These are phyloP conservation scores for Standfussiana lucernea DNA, from an alignment of 2,888 invertebrate species.

Conservation along the genomic window DNA sequence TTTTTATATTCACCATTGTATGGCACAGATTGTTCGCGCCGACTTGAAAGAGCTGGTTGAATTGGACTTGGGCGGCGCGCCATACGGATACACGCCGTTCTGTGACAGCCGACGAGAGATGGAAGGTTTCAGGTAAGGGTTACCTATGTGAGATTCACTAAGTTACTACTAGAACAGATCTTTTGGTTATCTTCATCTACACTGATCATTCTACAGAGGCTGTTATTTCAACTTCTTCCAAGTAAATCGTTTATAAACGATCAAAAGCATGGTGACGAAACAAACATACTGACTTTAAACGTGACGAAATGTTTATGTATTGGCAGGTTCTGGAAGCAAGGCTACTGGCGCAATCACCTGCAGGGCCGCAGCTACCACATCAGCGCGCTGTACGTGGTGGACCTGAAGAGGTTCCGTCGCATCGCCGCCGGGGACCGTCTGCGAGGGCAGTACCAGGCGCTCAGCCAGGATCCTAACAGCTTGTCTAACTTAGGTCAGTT, in stretches of 20 bases:
- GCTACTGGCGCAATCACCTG: slow-evolving; percentile 99
- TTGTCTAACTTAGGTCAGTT: slow-evolving; percentile 96
- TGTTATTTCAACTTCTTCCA: neutral
- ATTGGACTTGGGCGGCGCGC: slow-evolving; percentile 97
- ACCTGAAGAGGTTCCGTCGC: slow-evolving; percentile 98
- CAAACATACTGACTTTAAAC: neutral
- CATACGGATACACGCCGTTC: slow-evolving; percentile 99
- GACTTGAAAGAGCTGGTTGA: slow-evolving; percentile 98
- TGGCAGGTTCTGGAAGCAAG: slow-evolving; percentile 98
- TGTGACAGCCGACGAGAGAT: slow-evolving; percentile 99
- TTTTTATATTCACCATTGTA: neutral
- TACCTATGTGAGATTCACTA: neutral
- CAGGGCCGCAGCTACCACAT: slow-evolving; percentile 98
- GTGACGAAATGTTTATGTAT: neutral
- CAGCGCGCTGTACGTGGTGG: slow-evolving; percentile 99
- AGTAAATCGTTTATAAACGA: neutral
- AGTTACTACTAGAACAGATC: neutral
- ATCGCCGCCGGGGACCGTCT: slow-evolving; percentile 99
- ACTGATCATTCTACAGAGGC: neutral
- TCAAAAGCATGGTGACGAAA: neutral
- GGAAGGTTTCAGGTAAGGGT: slow-evolving; percentile 96
- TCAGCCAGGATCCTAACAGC: slow-evolving; percentile 99
- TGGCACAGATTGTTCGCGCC: slow-evolving; percentile 95
- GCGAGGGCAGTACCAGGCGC: slow-evolving; percentile 99
- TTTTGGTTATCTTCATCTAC: neutral